A percentile compares a stretch with the other conserved stretches of the same genome.
Conservation (phyloP, 2,797 vertebrate genomes). For the Rhinoraja longicauda region DNA sequence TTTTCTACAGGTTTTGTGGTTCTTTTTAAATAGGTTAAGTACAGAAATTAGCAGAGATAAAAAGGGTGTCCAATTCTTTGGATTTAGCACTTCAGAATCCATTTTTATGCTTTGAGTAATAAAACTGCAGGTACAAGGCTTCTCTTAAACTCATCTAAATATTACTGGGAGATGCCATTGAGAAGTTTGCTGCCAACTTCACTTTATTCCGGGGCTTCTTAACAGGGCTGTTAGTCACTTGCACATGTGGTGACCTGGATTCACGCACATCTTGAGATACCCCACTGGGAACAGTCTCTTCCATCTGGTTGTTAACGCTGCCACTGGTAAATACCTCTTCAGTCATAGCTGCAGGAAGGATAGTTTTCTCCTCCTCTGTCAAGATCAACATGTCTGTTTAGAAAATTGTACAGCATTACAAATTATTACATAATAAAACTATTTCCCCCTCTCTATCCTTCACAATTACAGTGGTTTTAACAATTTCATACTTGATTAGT, state of each 20-base stretch:
- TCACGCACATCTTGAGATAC: not conserved
- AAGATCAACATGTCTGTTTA: constrained; percentile 53
- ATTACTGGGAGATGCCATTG: constrained; percentile 66
- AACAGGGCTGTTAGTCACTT: constrained; percentile 67
- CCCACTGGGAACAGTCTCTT: not conserved
- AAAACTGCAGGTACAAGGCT: not conserved
- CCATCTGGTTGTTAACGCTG: not conserved
- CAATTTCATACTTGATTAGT: no score
- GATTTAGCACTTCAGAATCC: constrained; percentile 20
- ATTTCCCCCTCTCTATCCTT: no score
- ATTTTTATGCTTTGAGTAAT: constrained; percentile 17
- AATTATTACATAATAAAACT: not conserved
- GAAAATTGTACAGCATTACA: constrained; percentile 26
- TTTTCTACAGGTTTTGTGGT: not conserved
- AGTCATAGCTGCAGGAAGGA: constrained; percentile 23
- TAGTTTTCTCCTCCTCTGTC: constrained; percentile 53
- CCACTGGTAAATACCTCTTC: constrained; percentile 16
- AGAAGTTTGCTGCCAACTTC: constrained; percentile 90
- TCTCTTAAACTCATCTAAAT: constrained; percentile 51
- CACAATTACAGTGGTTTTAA: no score
- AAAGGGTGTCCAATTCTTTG: constrained; percentile 24
- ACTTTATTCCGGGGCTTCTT: constrained; percentile 80
- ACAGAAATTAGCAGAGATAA: not conserved
- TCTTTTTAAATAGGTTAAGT: constrained; percentile 21
- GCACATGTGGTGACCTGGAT: not conserved